A percentile compares a stretch with the other conserved stretches of the same genome.
These are phyloP conservation scores for Coptotermes formosanus DNA, from an alignment of 1,140 invertebrate genomes.

Conservation along the genomic window DNA sequence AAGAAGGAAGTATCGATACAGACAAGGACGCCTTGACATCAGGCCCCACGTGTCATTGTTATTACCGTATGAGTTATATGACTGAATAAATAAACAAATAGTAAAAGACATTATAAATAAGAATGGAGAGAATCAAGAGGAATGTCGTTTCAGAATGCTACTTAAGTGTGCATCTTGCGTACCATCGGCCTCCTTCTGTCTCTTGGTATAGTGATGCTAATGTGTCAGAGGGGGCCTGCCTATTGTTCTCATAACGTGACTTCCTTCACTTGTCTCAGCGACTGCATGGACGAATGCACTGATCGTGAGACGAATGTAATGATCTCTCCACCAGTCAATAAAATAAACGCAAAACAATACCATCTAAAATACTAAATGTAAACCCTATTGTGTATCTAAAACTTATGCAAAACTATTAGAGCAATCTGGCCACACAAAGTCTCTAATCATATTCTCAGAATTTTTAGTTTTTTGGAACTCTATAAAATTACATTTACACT, in stretches of 20 bases:
- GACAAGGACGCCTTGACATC: neutral
- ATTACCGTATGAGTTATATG: conserved; percentile 4
- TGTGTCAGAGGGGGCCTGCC: neutral
- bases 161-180: neutral
- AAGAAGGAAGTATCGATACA: neutral
- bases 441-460: too few species aligned
- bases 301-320: neutral
- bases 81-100: conserved; percentile 11
- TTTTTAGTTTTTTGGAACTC: too few species aligned
- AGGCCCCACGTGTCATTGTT: neutral
- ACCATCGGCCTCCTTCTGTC: neutral
- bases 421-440: too few species aligned
- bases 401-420: too few species aligned
- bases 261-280: conserved; percentile 1
- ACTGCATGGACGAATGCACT: neutral
- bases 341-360: neutral
- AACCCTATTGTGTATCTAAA: too few species aligned
- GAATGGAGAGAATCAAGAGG: neutral
- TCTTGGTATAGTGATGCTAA: neutral
- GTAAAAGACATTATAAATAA: neutral
- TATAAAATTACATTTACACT: too few species aligned
- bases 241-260: conserved; percentile 1
- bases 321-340: too few species aligned
- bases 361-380: neutral
- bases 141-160: conserved; percentile 8